A percentile compares a stretch with the other conserved stretches of the same genome.
Evolutionary conservation across 2,113 vertebrate genomes (phyloP).

Genomic region (Pelmatolapia mariae): DNA sequence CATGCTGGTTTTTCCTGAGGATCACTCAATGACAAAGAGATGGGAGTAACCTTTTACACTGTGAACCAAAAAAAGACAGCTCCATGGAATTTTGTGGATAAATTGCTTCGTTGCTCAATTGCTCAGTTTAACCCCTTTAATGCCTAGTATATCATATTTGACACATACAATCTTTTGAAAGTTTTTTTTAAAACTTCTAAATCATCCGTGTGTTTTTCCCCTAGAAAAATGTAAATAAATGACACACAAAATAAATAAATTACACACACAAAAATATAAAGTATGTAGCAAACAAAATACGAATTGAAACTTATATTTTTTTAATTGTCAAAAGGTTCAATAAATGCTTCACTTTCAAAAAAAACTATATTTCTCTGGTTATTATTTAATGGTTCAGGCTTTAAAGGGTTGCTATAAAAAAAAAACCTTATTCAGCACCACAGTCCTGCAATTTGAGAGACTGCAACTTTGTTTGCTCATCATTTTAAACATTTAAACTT

Average conservation of each 20-base stretch:
- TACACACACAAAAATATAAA: not conserved
- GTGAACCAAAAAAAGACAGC: not conserved
- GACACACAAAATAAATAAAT: not conserved
- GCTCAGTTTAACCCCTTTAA: not conserved
- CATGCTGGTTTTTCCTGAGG: rapidly evolving
- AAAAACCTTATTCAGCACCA: rapidly evolving
- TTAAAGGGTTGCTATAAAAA: not conserved
- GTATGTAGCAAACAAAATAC: not conserved
- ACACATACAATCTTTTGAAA: not conserved
- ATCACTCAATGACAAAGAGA: not conserved
- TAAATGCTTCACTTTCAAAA: not conserved
- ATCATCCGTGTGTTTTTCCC: not conserved
- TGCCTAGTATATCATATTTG: not conserved
- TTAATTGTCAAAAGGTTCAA: not conserved
- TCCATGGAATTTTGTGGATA: not conserved
- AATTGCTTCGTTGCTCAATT: not conserved
- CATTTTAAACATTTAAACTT: not conserved
- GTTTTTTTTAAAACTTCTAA: not conserved
- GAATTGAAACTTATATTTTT: rapidly evolving
- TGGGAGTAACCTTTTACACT: not conserved
- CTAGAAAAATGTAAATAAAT: not conserved
- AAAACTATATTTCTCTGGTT: rapidly evolving
- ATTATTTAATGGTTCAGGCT: rapidly evolving
- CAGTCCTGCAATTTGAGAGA: not conserved
- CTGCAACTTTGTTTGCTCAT: not conserved